phyloP scores from a whole-genome alignment of 2,797 vertebrate species.

The Enteromius afrohamiltoni region DNA sequence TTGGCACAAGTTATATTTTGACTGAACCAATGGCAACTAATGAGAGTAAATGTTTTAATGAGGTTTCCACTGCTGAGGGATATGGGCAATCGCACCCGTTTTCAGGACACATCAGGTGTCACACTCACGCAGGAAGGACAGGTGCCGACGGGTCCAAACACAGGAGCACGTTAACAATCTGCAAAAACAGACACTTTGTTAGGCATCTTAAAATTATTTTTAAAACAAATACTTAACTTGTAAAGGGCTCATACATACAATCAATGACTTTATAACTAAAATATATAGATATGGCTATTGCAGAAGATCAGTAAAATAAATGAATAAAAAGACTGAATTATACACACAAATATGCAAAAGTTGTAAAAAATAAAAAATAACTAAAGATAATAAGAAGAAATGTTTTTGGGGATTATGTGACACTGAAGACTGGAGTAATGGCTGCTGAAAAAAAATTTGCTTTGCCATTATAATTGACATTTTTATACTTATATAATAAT shows the following conservation, averaged over 20 bases:
- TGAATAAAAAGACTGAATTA: background rate
- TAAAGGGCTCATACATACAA: background rate
- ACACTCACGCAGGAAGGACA: constrained; percentile 32
- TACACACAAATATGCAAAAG: background rate
- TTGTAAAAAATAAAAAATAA: background rate
- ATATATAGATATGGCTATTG: background rate
- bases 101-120: constrained; percentile 29
- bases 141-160: constrained; percentile 8
- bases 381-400: background rate
- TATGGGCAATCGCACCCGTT: constrained; percentile 22
- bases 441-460: background rate
- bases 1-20: constrained; percentile 78
- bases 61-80: constrained; percentile 49
- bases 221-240: background rate
- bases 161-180: constrained; percentile 57
- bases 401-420: background rate
- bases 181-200: constrained; percentile 29
- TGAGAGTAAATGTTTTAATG: constrained; percentile 58
- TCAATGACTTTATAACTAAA: background rate
- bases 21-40: constrained; percentile 70
- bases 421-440: background rate
- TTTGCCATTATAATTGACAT: no score
- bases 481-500: no score
- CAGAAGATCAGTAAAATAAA: background rate
- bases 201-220: background rate